A percentile compares a stretch with the other conserved stretches of the same genome.
phyloP scores from a whole-genome alignment of 2,797 vertebrate species.

The Megalops cyprinoides region DNA sequence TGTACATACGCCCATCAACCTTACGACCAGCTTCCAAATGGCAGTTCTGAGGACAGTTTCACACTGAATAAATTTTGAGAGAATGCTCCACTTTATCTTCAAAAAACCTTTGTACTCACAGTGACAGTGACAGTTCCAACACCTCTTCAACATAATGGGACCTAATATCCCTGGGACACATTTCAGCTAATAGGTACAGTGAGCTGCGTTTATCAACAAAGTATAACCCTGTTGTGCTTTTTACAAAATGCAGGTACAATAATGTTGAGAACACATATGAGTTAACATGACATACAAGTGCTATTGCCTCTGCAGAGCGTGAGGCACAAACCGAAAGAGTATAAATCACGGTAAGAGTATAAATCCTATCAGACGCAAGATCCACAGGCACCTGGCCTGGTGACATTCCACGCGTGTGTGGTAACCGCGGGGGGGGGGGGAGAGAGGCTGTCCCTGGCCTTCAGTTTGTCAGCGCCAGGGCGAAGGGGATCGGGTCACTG shows the following conservation, averaged over 20 bases:
- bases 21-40: neutral
- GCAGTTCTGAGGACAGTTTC: neutral
- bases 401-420: neutral
- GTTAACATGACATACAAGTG: neutral
- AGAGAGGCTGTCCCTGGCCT: neutral
- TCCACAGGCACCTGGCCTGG: neutral
- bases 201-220: neutral
- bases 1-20: neutral
- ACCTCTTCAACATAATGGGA: neutral
- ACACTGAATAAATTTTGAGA: neutral
- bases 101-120: constrained; percentile 7
- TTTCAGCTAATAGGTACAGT: neutral
- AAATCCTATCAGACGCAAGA: neutral
- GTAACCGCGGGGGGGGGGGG: neutral
- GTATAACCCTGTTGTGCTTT: neutral
- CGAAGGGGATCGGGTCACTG: constrained; percentile 24
- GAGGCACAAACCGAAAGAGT: too few species aligned
- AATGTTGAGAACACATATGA: neutral
- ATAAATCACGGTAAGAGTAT: too few species aligned
- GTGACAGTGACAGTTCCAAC: constrained; percentile 10
- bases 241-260: neutral
- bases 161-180: neutral
- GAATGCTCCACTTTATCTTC: too few species aligned
- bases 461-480: neutral
- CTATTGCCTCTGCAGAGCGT: too few species aligned